Conservation (phyloP, 1,140 invertebrate species). For the Neuroterus valhalla region DNA sequence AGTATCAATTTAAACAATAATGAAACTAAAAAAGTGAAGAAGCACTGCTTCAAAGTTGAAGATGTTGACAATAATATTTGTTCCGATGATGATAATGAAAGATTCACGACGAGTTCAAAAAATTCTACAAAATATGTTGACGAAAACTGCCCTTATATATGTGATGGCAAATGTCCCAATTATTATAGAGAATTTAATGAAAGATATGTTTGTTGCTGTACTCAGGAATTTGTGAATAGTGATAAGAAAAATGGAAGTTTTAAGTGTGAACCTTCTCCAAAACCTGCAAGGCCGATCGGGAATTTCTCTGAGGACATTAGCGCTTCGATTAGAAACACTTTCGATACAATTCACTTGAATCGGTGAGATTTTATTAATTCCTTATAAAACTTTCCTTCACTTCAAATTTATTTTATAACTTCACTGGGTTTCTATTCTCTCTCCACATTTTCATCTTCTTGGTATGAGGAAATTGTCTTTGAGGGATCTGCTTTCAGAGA, state of each 20-base stretch:
- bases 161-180: not conserved
- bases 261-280: not conserved
- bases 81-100: not conserved
- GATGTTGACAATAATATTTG: not conserved
- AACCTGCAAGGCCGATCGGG: no score
- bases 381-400: not conserved
- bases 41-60: not conserved
- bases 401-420: conserved; percentile 14
- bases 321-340: conserved; percentile 41
- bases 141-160: not conserved
- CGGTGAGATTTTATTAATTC: conserved; percentile 34
- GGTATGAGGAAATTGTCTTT: no score
- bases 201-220: conserved; percentile 12
- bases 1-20: not conserved
- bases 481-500: no score
- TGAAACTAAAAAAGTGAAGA: not conserved
- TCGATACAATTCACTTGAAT: conserved; percentile 43
- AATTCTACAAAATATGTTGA: not conserved
- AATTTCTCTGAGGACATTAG: conserved; percentile 40
- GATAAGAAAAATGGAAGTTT: not conserved
- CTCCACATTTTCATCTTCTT: no score
- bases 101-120: not conserved
- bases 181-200: not conserved
- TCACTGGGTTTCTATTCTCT: no score
- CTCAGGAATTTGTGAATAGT: not conserved